Conservation (phyloP, 2,888 invertebrate species). For the Acheta domesticus region DNA sequence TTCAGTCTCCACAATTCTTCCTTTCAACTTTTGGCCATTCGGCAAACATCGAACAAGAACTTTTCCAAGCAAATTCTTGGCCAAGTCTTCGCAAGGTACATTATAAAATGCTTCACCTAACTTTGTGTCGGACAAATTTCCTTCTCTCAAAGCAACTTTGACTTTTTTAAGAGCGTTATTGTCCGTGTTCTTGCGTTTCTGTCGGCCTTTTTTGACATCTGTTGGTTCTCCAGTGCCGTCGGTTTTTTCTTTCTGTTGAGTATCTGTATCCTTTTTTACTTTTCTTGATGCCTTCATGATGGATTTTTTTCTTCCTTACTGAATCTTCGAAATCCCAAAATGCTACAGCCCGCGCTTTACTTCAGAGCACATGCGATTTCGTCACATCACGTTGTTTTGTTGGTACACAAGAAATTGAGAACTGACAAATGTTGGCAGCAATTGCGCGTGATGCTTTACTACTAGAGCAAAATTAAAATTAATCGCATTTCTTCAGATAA, state of each 20-base stretch:
- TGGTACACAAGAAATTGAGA: not conserved
- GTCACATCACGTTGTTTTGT: not conserved
- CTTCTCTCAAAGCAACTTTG: not conserved
- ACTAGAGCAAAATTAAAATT: not conserved
- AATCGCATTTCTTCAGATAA: too few species aligned
- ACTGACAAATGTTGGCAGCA: not conserved
- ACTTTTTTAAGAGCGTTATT: not conserved
- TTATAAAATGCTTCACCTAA: constrained; percentile 46
- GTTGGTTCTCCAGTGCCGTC: not conserved
- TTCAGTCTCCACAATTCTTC: constrained; percentile 70
- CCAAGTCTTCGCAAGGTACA: constrained; percentile 51
- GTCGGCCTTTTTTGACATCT: not conserved
- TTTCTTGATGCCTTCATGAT: not conserved
- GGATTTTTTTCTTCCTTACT: not conserved
- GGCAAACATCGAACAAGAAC: constrained; percentile 55
- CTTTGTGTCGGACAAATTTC: not conserved
- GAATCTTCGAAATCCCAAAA: not conserved
- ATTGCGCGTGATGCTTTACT: not conserved
- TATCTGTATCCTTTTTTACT: not conserved
- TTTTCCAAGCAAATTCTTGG: constrained; percentile 60
- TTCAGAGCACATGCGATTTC: not conserved
- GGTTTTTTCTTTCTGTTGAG: not conserved
- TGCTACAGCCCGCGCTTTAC: not conserved
- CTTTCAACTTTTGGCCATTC: constrained; percentile 54
- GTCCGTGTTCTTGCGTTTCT: not conserved